These are phyloP conservation scores for Lophura nycthemera DNA, from an alignment of 2,113 vertebrate genomes.

Conservation along the genomic window DNA sequence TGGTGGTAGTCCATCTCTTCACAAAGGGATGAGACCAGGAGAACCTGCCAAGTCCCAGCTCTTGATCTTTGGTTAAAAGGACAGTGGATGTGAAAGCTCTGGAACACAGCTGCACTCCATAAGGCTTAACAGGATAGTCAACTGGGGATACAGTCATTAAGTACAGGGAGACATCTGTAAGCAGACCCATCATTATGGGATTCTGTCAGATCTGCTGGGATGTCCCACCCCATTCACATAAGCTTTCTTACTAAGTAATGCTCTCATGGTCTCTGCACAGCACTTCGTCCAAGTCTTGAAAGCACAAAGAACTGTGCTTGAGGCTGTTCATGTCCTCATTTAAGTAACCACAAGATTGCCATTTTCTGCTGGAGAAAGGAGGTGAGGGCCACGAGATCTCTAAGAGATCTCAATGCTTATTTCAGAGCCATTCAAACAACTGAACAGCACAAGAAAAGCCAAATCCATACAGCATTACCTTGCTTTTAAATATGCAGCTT, in stretches of 20 bases:
- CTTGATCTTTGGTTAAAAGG: not conserved
- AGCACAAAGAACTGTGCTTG: not conserved
- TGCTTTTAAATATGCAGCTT: not conserved
- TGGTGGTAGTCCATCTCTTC: not conserved
- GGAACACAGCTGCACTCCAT: not conserved
- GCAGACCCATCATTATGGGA: not conserved
- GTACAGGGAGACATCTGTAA: too few species aligned
- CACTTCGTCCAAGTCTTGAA: not conserved
- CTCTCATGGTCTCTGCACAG: not conserved
- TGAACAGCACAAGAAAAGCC: not conserved
- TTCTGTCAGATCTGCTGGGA: not conserved
- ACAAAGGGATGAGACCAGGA: fast-evolving
- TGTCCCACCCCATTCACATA: not conserved
- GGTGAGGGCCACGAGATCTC: not conserved
- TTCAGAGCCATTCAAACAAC: not conserved
- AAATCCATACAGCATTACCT: not conserved
- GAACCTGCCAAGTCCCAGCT: not conserved
- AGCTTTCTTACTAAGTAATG: not conserved
- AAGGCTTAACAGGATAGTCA: not conserved
- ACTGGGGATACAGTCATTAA: not conserved
- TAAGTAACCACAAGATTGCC: not conserved
- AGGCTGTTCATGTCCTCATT: not conserved
- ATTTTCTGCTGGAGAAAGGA: not conserved
- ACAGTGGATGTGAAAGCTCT: not conserved
- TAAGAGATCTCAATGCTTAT: not conserved